Evolutionary conservation across 2,888 invertebrate species (phyloP).

Genomic region (Halictus quadricinctus): DNA sequence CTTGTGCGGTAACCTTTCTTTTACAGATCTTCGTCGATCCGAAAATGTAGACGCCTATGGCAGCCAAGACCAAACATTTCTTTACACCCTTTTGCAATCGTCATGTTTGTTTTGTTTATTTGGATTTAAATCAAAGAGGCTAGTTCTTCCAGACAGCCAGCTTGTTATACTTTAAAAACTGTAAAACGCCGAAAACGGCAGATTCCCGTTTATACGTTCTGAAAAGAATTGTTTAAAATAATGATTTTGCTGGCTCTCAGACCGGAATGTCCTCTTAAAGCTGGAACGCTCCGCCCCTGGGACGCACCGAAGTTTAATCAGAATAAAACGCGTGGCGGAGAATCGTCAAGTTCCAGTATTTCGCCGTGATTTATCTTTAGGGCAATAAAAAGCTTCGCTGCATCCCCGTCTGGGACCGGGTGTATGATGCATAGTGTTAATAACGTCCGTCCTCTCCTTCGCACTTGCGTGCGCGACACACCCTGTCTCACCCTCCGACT

Average conservation of each 20-base stretch:
- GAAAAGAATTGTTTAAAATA: not conserved
- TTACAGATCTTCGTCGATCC: no score
- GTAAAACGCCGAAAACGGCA: not conserved
- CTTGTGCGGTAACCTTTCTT: no score
- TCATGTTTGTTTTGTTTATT: no score
- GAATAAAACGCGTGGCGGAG: constrained; percentile 55
- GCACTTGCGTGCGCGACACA: constrained; percentile 38
- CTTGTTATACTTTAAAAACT: no score
- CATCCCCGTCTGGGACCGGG: constrained; percentile 43
- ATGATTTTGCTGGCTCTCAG: not conserved
- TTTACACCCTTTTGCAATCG: no score
- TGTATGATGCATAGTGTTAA: constrained; percentile 76
- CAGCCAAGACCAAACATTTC: no score
- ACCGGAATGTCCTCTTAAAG: constrained; percentile 26
- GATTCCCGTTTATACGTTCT: not conserved
- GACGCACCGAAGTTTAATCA: constrained; percentile 59
- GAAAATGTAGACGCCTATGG: no score
- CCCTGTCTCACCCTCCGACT: constrained; percentile 13
- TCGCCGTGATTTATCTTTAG: constrained; percentile 69
- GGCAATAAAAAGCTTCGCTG: constrained; percentile 69
- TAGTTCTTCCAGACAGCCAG: not conserved
- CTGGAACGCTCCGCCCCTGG: constrained; percentile 9
- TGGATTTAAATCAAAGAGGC: not conserved
- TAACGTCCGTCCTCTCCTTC: constrained; percentile 68
- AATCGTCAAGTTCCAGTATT: constrained; percentile 61